Percentiles rank a stretch among this genome's conserved stretches.
Evolutionary conservation across 2,113 vertebrate species (phyloP).

Genomic region (Ophthalmolycus amberensis): DNA sequence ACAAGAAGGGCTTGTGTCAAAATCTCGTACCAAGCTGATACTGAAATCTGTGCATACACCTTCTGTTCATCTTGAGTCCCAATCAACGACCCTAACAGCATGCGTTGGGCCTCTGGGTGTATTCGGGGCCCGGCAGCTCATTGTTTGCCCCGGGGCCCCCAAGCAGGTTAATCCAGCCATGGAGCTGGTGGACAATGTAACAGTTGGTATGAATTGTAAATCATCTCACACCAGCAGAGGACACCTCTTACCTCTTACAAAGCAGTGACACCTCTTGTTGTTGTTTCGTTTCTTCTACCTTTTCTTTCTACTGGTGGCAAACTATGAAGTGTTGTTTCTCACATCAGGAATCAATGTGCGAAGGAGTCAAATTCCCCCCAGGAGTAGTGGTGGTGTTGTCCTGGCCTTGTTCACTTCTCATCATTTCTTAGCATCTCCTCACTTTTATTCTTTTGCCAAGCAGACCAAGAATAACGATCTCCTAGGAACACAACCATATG

Average conservation of each 20-base stretch:
- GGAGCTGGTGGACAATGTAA: constrained; percentile 1
- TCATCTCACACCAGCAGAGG: constrained; percentile 26
- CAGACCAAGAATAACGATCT: constrained; percentile 55
- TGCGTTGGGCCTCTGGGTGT: not conserved
- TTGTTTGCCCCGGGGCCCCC: not conserved
- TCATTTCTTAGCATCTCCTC: constrained; percentile 20
- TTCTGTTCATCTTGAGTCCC: not conserved
- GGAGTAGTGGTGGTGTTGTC: not conserved
- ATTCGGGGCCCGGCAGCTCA: not conserved
- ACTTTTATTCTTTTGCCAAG: constrained; percentile 12
- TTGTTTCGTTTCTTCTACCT: not conserved
- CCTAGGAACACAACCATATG: constrained; percentile 68
- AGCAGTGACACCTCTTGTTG: not conserved
- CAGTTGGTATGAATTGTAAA: constrained; percentile 25
- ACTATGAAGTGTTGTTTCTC: not conserved
- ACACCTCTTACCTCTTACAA: constrained; percentile 12
- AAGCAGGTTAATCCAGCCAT: not conserved
- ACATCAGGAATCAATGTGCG: not conserved
- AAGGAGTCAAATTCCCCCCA: not conserved
- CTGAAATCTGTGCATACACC: not conserved
- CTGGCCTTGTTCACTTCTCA: constrained; percentile 17
- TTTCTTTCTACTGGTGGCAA: not conserved
- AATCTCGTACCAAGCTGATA: not conserved
- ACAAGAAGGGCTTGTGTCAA: not conserved
- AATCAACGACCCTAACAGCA: not conserved